Evolutionary conservation across 1,140 invertebrate species (phyloP), one percentile per base, ranked within the genome.

Genomic region (Kradibia gibbosae): DNA sequence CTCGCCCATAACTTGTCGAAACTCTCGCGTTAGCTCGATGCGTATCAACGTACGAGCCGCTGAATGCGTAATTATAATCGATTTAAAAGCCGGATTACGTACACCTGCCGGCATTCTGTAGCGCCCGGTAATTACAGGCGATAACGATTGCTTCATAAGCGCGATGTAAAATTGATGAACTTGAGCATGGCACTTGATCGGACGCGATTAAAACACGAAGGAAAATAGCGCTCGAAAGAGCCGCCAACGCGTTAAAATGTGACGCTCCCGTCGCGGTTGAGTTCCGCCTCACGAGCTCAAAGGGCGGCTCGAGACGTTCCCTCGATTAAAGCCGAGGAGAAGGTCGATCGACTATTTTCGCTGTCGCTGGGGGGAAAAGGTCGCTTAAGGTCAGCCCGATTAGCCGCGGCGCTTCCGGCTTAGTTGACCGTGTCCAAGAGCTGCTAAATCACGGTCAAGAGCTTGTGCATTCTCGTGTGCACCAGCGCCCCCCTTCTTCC

Each of bases 281-380:
- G n/a, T 15, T 5, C 60, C 11, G 5, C 36, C 31, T n/a, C 22
- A 31, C 11, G 31, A 2, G 3, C 4, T 7, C 57, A 55, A 20
- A 60, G 25, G 3, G 3, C 13, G 20, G 22, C 1, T 20, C 53
- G 1, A 55, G 53, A 55, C 22, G 25, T 25, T 55, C 10, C 13
- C 25, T 25, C 25, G 25, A 31, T 60, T 8, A 60, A 60, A 60
- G 57, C 1, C 53, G 22, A 53, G 48, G 53, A n/a, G 10, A 55
- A 25, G 53, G 53, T 60, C 57, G 57, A 28, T 60, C 31, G 31
- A 65, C 60, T 36, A 36, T 65, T 65, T 65, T 34, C n/a, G n/a
- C 36, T 28, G 42, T 15, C 22, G 20, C 62, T 22, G 31, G 31
- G 15, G 39, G 22, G 13, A 7, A 5, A n/a, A 7, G 70, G 28